Evolutionary conservation across 2,113 vertebrate genomes (phyloP), one percentile per base, ranked within the genome.

Genomic region (Pristiophorus japonicus): DNA sequence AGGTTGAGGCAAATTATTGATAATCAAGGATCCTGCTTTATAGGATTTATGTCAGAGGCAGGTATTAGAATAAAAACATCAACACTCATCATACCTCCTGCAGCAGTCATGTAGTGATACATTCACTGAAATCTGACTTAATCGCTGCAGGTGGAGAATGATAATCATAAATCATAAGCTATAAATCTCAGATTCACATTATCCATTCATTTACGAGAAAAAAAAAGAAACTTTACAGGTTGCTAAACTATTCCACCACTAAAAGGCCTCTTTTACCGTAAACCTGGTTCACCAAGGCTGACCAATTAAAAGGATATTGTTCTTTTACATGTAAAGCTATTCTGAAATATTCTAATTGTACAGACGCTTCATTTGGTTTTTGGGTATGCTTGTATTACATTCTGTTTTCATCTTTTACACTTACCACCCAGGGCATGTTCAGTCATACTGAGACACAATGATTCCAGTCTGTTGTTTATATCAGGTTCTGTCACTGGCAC

Each of bases 401-500:
- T 93, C 62, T 65, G 20, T 45, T 66, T 42, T 42, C 91, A 91
- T 62, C 55, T 59, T 55, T 67, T 30, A 95, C 85, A 96, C 97
- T 98, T 96, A 99, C 99, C 99, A 97, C 98, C 99, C 97, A 99
- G 97, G 42, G 99, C 99, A 91, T 99, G 99, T 97, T 99, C 99
- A 0, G 99, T 99, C 99, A 99, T 99, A 97, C 99, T 99, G 97
- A 99, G 98, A 97, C 99, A 99, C 97, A 99, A 97, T 96, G 99
- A 99, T 98, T 99, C 99, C 96, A 99, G 98, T 96, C 99, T 98
- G 96, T 99, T 99, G 97, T 99, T 99, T 97, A 99, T 99, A 97
- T 99, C 99, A 59, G 99, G 99, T 97, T 99, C 99, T 84, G 98
- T 99, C 97, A 98, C 98, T 0, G 99, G 98, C 95, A 99, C 97